Base-by-base conservation (phyloP, 2,797 vertebrate genomes). In the Valencia hispanica region DNA sequence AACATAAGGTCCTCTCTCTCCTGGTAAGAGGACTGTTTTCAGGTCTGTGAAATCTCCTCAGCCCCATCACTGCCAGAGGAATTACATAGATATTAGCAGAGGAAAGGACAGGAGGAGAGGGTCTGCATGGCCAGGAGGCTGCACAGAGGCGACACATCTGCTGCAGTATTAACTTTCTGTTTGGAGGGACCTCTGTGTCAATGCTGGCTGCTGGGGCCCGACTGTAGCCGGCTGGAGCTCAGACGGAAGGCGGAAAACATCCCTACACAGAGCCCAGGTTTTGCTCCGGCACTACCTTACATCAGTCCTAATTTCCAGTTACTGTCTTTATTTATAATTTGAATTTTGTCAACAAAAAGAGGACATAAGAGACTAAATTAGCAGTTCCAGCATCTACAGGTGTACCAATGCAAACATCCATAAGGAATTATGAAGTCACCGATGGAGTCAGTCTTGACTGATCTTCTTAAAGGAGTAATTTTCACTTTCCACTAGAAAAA, bases 161-260 rank as follows among this genome's bases (percentile, higher is more conserved):
- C 96, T 95, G 95, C 95, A 93, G 96, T 96, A 96, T 97, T 97
- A 98, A 95, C 96, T 97, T 97, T 96, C 96, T 95, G 96, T 96
- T 97, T 95, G 92, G 94, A 95, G 96, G 96, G 96, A 97, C 95
- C 96, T 95, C 94, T 94, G 95, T 96, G 96, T 96, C 96, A 96
- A 92, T 91, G 79, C 65, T 74, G 69, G 87, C 87, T 80, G 75
- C 87, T 89, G 87, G 77, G 86, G 75, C 84, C 77, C 53, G 1
- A 74, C 78, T 84, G 66, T 63, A 85, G 78, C 87, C 76, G 74
- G 80, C 79, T 88, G 85, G 83, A 79, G 78, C 88, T 91, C 85
- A 90, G 86, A 88, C 74, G 84, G 78, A 89, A 84, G 75, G 86
- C 82, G 78, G 80, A 87, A 85, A 82, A 74, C 6, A 27, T 53